Base-by-base conservation (phyloP, 1,140 invertebrate genomes). In the Drosophila watanabei region DNA sequence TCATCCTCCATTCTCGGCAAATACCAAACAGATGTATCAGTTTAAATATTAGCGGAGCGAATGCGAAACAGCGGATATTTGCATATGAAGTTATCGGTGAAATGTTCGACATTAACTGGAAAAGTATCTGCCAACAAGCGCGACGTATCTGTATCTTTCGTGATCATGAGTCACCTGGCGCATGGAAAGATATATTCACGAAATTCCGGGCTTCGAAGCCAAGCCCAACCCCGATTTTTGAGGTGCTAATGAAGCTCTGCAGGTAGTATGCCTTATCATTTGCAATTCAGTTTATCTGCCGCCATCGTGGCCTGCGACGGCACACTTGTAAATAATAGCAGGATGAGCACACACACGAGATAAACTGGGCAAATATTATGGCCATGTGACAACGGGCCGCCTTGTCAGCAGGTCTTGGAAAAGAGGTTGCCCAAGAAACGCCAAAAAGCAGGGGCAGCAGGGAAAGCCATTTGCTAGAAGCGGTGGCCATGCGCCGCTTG, bases 271-370 rank as follows among this genome's bases (percentile, higher is more conserved):
- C 30, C 70, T 73, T 73, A 73, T 73, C 54, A 61, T 39, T 61
- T 14, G 56, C 46, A 32, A 61, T 73, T 73, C 45, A 18, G 30
- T 76, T 80, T 83, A 86, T 85, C 73, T 81, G 52, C 18, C 63
- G 62, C 32, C 71, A 60, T 77, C 69, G 71, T 51, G 77, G 58
- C 24, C 45, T 54, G 77, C 75, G 49, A 63, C 72, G 78, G 46
- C 73, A 66, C 52, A 79, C 68, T 89, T 89, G 85, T 88, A 88
- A 89, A 88, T 88, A 89, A 89, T 63, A 59, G 35, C 46, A 45
- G 51, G 61, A 70, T 75, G 81, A 72, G 83, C 56, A 86, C 65
- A 79, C 65, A 79, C 68, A 57, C 45, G 54, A 51, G 77, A 89
- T 88, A 89, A 88, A 65, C 86, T 51, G 28, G 69, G 85, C 39